Evolutionary conservation across 2,113 vertebrate species (phyloP).

Genomic region (Gorsachius goisagi): DNA sequence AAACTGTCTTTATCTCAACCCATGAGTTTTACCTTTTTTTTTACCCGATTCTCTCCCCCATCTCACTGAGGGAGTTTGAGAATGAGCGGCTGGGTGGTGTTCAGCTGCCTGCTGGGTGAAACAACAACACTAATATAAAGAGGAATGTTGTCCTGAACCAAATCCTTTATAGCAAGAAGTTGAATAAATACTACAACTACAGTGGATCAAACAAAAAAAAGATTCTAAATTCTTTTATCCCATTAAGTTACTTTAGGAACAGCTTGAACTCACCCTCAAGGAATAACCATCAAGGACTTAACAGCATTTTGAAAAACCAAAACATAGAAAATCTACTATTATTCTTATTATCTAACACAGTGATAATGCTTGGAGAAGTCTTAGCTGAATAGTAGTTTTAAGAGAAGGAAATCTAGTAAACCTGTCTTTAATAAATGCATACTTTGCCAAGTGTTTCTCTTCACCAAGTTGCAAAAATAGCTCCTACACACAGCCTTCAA

Average conservation of each 20-base stretch:
- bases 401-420: conserved; percentile 23
- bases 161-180: not conserved
- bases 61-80: no score
- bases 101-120: no score
- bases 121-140: no score
- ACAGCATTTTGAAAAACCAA: not conserved
- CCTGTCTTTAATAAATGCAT: not conserved
- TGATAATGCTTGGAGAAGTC: conserved; percentile 8
- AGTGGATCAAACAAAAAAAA: not conserved
- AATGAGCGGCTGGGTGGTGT: no score
- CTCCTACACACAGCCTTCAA: not conserved
- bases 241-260: not conserved
- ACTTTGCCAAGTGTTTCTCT: not conserved
- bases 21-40: no score
- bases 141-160: not conserved
- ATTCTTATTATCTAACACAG: not conserved
- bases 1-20: no score
- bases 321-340: not conserved
- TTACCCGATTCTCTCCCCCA: no score
- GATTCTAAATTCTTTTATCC: not conserved
- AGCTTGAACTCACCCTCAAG: not conserved
- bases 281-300: conserved; percentile 9
- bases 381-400: not conserved
- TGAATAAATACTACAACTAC: not conserved
- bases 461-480: not conserved